phyloP scores from a whole-genome alignment of 1,140 invertebrate genomes.

The Papilio polyxenes region DNA sequence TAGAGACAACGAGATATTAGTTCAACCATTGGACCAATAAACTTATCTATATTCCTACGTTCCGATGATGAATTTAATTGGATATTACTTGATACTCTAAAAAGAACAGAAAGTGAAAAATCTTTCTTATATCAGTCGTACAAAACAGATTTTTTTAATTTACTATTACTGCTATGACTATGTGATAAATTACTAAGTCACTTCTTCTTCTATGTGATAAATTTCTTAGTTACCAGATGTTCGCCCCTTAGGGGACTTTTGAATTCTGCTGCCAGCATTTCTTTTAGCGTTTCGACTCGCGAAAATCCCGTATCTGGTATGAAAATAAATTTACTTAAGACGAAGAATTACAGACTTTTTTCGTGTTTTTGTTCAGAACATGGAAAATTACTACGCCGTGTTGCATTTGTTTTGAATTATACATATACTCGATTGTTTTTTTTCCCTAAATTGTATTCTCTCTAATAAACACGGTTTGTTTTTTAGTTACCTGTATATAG shows the following conservation, averaged over 20 bases:
- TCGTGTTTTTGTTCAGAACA: background rate
- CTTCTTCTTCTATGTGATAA: background rate
- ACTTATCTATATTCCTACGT: background rate
- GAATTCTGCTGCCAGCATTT: constrained; percentile 39
- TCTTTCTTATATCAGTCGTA: too few relatives aligned
- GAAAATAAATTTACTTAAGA: constrained; percentile 6
- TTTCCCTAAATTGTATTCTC: too few relatives aligned
- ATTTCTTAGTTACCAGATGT: constrained; percentile 48
- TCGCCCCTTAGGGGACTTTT: constrained; percentile 55
- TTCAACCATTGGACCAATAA: background rate
- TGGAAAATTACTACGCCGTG: background rate
- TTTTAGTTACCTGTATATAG: too few relatives aligned
- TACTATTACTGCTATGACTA: too few relatives aligned
- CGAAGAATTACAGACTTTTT: background rate
- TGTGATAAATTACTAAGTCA: too few relatives aligned
- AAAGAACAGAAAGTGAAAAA: background rate
- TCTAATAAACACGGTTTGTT: too few relatives aligned
- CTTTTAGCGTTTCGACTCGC: constrained; percentile 44
- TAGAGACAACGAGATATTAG: background rate
- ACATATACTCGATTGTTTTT: background rate
- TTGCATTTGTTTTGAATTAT: background rate
- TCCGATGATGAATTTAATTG: background rate
- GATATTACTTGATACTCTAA: background rate
- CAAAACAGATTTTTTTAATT: too few relatives aligned
- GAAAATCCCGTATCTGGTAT: constrained; percentile 42